phyloP scores from a whole-genome alignment of 1,140 invertebrate species.

The Drosophila ambigua region DNA sequence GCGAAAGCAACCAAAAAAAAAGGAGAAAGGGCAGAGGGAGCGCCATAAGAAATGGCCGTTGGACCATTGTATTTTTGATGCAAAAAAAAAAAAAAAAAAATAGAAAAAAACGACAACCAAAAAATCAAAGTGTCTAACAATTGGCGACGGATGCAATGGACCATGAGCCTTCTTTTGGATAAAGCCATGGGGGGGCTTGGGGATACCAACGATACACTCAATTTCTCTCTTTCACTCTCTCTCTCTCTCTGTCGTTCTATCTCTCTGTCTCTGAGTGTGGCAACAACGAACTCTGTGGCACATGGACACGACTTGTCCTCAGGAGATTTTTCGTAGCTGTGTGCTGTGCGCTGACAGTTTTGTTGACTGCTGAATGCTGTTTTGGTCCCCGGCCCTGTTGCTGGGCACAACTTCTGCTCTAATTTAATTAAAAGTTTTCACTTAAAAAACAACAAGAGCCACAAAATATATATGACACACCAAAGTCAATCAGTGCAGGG shows the following conservation, averaged over 20 bases:
- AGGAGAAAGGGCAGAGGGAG: not conserved
- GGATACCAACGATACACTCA: constrained; percentile 51
- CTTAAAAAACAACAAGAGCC: not conserved
- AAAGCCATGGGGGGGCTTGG: constrained; percentile 4
- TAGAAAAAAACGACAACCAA: constrained; percentile 11
- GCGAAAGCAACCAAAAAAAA: constrained; percentile 8
- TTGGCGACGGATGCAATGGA: constrained; percentile 67
- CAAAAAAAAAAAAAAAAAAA: not conserved
- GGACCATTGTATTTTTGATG: constrained; percentile 54
- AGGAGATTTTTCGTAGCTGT: constrained; percentile 40
- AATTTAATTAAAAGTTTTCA: constrained; percentile 76
- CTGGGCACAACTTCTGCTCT: constrained; percentile 47
- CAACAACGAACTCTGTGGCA: constrained; percentile 28
- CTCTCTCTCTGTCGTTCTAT: constrained; percentile 35
- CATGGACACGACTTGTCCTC: constrained; percentile 43
- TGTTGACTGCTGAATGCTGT: constrained; percentile 28
- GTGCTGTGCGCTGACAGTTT: constrained; percentile 62
- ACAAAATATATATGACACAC: constrained; percentile 17
- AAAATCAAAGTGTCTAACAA: constrained; percentile 76
- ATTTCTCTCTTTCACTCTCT: constrained; percentile 37
- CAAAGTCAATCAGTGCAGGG: constrained; percentile 47
- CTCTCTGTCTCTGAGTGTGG: constrained; percentile 14
- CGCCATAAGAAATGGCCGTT: constrained; percentile 23
- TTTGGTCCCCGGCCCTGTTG: constrained; percentile 11
- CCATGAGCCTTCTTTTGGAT: constrained; percentile 33